Evolutionary conservation across 2,888 invertebrate genomes (phyloP), one percentile per base, ranked within the genome.

Genomic region (Anthoptus insignis): DNA sequence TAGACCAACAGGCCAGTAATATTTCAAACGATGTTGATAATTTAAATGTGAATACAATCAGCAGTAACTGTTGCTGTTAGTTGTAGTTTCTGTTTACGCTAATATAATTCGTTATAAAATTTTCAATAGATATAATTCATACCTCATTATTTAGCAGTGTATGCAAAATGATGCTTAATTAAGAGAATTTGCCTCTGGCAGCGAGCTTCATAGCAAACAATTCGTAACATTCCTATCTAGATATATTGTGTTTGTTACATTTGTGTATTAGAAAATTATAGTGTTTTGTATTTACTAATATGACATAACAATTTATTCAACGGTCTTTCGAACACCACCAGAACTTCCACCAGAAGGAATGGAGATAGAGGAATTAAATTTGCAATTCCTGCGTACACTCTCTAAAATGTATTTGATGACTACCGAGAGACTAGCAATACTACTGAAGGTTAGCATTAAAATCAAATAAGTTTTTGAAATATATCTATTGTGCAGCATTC

Each of bases 61-160:
- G 47, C 24, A 47, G 47, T 47, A 6, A 47, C 24, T 47, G 47
- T 47, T 7, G n/a, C n/a, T 24, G 47, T 14, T 49, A 27, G 22
- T 14, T 49, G 14, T 27, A 49, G 14, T 27, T 7, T 47, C 24
- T 16, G 27, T 49, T 49, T 22, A 16, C 49, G 27, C 27, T 49
- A 27, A 27, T 49, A 14, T 27, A 21, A 49, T 27, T 49, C 9
- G 16, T 49, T 49, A 49, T 49, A 49, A 27, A 24, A 24, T 49
- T n/a, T 49, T 49, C 49, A 27, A 49, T 49, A 27, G 49, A 49
- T 49, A 49, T 27, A 22, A 47, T 27, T 49, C 45, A 45, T 45
- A 22, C 13, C 1, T 22, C 45, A 45, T 45, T 45, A 45, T 45
- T 45, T 45, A 1, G 45, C 4, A 6, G 45, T 22, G 13, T 13